Evolutionary conservation across 2,113 vertebrate species (phyloP).

Genomic region (Sander vitreus): DNA sequence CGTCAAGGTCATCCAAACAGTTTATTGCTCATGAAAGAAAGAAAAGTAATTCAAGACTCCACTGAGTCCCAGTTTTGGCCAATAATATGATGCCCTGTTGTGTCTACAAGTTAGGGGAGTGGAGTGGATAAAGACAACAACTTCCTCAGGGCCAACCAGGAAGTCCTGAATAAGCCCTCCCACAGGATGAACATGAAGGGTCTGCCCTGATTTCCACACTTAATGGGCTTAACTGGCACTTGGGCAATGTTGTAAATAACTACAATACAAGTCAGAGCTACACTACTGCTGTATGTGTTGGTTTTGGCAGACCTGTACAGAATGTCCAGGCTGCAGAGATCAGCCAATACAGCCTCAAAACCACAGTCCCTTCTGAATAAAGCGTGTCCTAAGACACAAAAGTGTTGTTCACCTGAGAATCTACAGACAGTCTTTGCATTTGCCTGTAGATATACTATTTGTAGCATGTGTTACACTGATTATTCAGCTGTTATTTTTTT

Average conservation of each 20-base stretch:
- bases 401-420: background rate
- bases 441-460: background rate
- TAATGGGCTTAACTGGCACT: slow-evolving; percentile 41
- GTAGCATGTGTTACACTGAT: background rate
- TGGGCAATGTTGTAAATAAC: slow-evolving; percentile 4
- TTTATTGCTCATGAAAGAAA: background rate
- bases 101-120: slow-evolving; percentile 57
- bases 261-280: slow-evolving; percentile 29
- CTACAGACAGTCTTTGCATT: background rate
- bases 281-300: background rate
- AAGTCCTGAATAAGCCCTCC: slow-evolving; percentile 61
- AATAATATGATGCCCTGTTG: slow-evolving; percentile 64
- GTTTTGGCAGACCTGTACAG: background rate
- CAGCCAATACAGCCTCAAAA: background rate
- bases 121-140: slow-evolving; percentile 48
- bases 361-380: background rate
- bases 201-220: slow-evolving; percentile 57
- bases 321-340: background rate
- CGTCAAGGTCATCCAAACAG: background rate
- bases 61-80: background rate
- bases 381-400: background rate
- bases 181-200: slow-evolving; percentile 48
- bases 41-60: background rate
- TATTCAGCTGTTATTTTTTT: background rate
- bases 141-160: slow-evolving; percentile 56